Evolutionary conservation across 2,888 invertebrate genomes (phyloP), one percentile per base, ranked within the genome.

Genomic region (Caenorhabditis uteleia): DNA sequence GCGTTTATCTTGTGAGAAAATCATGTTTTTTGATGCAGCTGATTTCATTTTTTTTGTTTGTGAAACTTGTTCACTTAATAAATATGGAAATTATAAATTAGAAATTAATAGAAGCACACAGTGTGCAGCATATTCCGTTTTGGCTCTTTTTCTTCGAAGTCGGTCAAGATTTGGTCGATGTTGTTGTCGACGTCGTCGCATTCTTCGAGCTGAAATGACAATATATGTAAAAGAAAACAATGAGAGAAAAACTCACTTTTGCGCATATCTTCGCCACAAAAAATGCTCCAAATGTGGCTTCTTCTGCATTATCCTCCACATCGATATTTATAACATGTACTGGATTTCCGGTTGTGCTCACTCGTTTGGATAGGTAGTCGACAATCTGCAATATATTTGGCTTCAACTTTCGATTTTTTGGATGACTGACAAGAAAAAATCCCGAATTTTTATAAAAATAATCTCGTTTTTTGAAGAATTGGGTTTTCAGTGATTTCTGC

Each of bases 281-380:
- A 86, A 97, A 95, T 31, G 98, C 97, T 71, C 98, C 98, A 82
- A 98, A 90, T 3, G 97, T 93, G 0, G 98, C 98, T 85, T 99
- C 98, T 85, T 99, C 98, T 74, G 97, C 94, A 86, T 98, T 99
- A 86, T 99, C 98, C 84, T 93, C 94, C 78, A 99, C 95, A 84
- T 99, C 98, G 75, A 99, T 90, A 85, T 99, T 99, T 54, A 99
- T 90, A 39, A 99, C 89, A 87, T 99, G 98, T 2, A 92, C 94
- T 6, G 93, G 91, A 50, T 91, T 90, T 7, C 82, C 77, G 5
- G 91, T 91, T 76, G 90, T 88, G 46, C 89, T 88, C 51, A 90
- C 89, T 80, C 90, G 88, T 27, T 88, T 89, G 74, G 93, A 91
- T 47, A 86, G n/a, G 33, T 45, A 33, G 21, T 45, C 45, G 2